Evolutionary conservation across 2,113 vertebrate species (phyloP).

Genomic region (Thoracochromis brauschi): DNA sequence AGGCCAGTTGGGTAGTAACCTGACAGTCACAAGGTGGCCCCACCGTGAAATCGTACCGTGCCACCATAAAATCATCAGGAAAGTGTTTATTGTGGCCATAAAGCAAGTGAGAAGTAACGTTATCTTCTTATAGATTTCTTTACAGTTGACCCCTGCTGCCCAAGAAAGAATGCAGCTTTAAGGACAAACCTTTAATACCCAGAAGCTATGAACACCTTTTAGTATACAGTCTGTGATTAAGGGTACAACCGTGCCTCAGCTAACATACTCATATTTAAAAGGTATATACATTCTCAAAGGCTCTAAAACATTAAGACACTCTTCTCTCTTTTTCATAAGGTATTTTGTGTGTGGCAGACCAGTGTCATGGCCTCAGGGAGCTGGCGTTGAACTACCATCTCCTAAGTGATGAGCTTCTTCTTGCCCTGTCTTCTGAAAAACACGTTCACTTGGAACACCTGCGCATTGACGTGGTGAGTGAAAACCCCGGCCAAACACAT

Average conservation of each 20-base stretch:
- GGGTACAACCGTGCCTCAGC: background rate
- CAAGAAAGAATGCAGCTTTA: background rate
- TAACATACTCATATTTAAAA: background rate
- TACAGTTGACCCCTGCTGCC: background rate
- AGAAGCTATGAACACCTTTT: background rate
- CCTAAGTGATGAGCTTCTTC: slow-evolving; percentile 86
- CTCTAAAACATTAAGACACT: background rate
- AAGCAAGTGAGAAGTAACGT: background rate
- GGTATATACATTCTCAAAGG: background rate
- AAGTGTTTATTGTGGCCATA: background rate
- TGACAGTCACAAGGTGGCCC: background rate
- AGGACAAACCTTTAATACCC: background rate
- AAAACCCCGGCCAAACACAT: slow-evolving; percentile 84
- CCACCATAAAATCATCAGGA: background rate
- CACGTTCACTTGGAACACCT: slow-evolving; percentile 89
- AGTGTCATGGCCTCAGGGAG: slow-evolving; percentile 89
- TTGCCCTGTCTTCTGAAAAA: slow-evolving; percentile 90
- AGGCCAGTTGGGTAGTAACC: background rate
- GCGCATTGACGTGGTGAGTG: slow-evolving; percentile 89
- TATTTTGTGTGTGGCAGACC: slow-evolving; percentile 78
- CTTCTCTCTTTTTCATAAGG: slow-evolving; percentile 13
- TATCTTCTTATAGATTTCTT: background rate
- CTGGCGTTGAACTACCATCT: slow-evolving; percentile 90
- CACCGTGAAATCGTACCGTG: background rate
- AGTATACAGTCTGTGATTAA: background rate